These are phyloP conservation scores for Oscheius myriophilus DNA, from an alignment of 2,888 invertebrate genomes.

Conservation along the genomic window DNA sequence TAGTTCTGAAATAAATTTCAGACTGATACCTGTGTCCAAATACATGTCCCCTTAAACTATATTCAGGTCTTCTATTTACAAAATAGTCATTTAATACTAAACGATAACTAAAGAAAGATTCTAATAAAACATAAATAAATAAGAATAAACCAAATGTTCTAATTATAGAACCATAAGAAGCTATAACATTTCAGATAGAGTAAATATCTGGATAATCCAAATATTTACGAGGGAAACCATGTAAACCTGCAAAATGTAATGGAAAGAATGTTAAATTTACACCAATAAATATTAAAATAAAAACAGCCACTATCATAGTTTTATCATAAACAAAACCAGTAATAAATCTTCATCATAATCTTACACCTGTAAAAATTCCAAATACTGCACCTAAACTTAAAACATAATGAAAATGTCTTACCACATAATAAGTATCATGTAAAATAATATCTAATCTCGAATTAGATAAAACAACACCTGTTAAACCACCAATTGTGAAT, in stretches of 20 bases:
- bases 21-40: constrained; percentile 57
- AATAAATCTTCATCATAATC: constrained; percentile 81
- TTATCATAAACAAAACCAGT: constrained; percentile 77
- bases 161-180: constrained; percentile 79
- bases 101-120: constrained; percentile 71
- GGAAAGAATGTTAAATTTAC: constrained; percentile 85
- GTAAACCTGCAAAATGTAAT: constrained; percentile 81
- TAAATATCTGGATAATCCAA: constrained; percentile 81
- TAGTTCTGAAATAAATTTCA: constrained; percentile 55
- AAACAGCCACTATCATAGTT: constrained; percentile 79
- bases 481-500: constrained; percentile 80
- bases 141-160: constrained; percentile 77
- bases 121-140: constrained; percentile 78
- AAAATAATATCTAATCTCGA: constrained; percentile 82
- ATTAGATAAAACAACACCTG: constrained; percentile 77
- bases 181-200: constrained; percentile 79
- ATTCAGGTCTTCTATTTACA: constrained; percentile 54
- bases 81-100: constrained; percentile 54
- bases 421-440: constrained; percentile 87
- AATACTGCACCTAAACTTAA: constrained; percentile 84
- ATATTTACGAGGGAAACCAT: constrained; percentile 82
- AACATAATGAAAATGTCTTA: constrained; percentile 85
- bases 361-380: constrained; percentile 81
- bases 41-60: constrained; percentile 51
- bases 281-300: constrained; percentile 80